These are phyloP conservation scores for Scomber japonicus DNA, from an alignment of 2,113 vertebrate species.

Conservation along the genomic window DNA sequence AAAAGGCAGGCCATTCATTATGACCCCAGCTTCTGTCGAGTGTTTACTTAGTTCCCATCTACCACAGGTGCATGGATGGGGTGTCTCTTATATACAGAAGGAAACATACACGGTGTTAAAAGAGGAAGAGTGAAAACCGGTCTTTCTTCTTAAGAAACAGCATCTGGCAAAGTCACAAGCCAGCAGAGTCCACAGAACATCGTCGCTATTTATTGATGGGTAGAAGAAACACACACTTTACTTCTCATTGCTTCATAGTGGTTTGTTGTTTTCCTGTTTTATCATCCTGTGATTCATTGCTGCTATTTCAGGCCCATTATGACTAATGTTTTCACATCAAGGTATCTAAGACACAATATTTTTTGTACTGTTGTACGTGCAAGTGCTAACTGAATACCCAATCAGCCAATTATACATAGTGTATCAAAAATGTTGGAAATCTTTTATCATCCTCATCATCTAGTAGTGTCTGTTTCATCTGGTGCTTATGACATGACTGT, in stretches of 20 bases:
- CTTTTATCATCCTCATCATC: neutral
- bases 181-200: neutral
- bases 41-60: slow-evolving; percentile 75
- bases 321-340: slow-evolving; percentile 3
- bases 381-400: neutral
- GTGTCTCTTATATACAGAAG: slow-evolving; percentile 40
- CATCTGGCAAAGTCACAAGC: slow-evolving; percentile 21
- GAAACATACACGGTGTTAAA: slow-evolving; percentile 43
- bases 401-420: slow-evolving; percentile 4
- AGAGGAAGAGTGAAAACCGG: neutral
- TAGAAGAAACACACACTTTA: neutral
- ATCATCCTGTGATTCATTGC: neutral
- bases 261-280: neutral
- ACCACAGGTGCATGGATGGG: slow-evolving; percentile 67
- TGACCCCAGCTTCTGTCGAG: slow-evolving; percentile 52
- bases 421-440: neutral
- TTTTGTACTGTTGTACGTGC: neutral
- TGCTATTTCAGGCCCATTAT: slow-evolving; percentile 5
- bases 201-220: neutral
- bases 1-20: slow-evolving; percentile 79
- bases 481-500: neutral
- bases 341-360: slow-evolving; percentile 20
- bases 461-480: slow-evolving; percentile 16
- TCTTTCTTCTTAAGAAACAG: slow-evolving; percentile 30
- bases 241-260: neutral